phyloP scores from a whole-genome alignment of 2,888 invertebrate genomes.

The Ichneumon xanthorius region DNA sequence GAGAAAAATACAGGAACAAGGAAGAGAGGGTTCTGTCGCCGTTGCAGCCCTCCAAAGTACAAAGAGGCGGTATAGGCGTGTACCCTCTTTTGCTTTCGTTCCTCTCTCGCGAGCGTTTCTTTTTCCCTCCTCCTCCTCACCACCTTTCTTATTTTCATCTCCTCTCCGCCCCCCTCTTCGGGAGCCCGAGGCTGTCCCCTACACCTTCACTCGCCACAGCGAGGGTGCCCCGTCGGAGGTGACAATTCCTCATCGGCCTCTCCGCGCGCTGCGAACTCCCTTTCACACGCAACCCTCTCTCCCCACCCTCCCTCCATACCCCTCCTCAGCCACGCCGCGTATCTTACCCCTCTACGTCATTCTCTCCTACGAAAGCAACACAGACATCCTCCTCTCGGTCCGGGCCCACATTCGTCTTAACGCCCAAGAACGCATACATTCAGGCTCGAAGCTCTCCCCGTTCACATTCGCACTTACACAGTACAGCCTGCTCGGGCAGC shows the following conservation, averaged over 20 bases:
- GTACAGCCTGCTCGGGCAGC: conserved; percentile 24
- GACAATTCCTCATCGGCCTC: conserved; percentile 82
- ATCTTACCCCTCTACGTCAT: conserved; percentile 35
- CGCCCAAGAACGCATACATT: conserved; percentile 33
- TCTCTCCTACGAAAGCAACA: conserved; percentile 28
- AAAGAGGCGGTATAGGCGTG: conserved; percentile 77
- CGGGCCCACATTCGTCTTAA: conserved; percentile 51
- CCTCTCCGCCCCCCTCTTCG: conserved; percentile 49
- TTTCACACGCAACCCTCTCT: conserved; percentile 74
- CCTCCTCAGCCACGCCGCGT: neutral
- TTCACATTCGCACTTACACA: conserved; percentile 41
- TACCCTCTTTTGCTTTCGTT: conserved; percentile 69
- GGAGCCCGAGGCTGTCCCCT: conserved; percentile 32
- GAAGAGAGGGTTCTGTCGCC: conserved; percentile 73
- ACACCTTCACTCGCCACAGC: conserved; percentile 5
- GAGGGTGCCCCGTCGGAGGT: conserved; percentile 73
- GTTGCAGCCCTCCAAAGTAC: conserved; percentile 75
- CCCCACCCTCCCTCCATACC: conserved; percentile 27
- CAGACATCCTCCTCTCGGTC: conserved; percentile 33
- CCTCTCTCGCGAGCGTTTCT: conserved; percentile 52
- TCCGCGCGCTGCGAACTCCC: conserved; percentile 74
- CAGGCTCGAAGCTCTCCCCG: conserved; percentile 32
- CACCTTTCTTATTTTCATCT: conserved; percentile 34
- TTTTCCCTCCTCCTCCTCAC: conserved; percentile 52
- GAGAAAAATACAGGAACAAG: conserved; percentile 49